These are phyloP conservation scores for Haliclona indistincta DNA, from an alignment of 37 sponge, comb jelly and placozoan genomes.

Conservation along the genomic window DNA sequence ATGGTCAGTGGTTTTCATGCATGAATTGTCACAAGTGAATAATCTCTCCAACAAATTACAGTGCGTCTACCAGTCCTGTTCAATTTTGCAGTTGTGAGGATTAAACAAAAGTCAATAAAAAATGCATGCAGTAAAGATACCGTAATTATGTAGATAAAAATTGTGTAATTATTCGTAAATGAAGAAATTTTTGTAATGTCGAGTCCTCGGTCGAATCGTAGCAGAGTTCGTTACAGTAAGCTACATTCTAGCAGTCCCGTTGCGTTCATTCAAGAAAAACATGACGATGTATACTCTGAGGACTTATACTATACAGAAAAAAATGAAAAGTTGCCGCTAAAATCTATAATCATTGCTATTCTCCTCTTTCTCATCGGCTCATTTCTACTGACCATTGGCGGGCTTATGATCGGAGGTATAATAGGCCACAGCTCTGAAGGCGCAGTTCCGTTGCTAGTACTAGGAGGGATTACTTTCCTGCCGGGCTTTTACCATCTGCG, in stretches of 20 bases:
- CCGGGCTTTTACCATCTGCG: conserved; percentile 64
- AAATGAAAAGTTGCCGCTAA: conserved; percentile 22
- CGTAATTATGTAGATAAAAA: too few relatives aligned
- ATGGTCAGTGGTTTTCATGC: too few relatives aligned
- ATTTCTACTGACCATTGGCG: conserved; percentile 31
- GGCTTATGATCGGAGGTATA: conserved; percentile 41
- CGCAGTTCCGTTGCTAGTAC: conserved; percentile 32
- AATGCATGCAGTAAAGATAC: too few relatives aligned
- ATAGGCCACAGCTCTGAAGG: conserved; percentile 15
- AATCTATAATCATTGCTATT: conserved; percentile 39
- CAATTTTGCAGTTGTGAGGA: too few relatives aligned
- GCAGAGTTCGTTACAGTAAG: neutral
- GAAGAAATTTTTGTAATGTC: too few relatives aligned
- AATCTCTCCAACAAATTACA: too few relatives aligned
- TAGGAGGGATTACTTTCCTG: conserved; percentile 42
- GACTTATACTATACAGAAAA: conserved; percentile 24
- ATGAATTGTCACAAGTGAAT: too few relatives aligned
- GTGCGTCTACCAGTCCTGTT: too few relatives aligned
- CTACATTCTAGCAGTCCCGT: too few relatives aligned
- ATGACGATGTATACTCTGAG: conserved; percentile 20
- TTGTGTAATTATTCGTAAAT: too few relatives aligned
- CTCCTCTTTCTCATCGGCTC: conserved; percentile 33
- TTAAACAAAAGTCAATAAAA: too few relatives aligned
- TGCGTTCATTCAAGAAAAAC: neutral
- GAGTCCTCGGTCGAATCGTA: too few relatives aligned